These are phyloP conservation scores for Cephus pulcher DNA, from an alignment of 2,888 invertebrate genomes.

Conservation along the genomic window DNA sequence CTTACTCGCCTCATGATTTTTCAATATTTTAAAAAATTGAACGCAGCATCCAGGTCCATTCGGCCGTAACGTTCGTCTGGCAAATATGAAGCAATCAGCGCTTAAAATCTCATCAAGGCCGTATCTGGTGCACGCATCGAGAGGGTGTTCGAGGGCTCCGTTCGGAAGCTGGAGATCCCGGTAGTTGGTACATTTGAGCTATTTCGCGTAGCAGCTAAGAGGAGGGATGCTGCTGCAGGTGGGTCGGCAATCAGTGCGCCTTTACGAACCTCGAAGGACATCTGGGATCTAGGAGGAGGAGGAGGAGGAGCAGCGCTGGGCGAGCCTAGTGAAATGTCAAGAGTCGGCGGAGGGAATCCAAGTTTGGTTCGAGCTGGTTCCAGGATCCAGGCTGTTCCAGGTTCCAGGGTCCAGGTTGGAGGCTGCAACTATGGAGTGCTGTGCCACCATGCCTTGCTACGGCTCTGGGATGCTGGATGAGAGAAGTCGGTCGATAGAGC, in stretches of 20 bases:
- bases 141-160: neutral
- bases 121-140: neutral
- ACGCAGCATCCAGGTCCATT: too few relatives aligned
- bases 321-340: constrained; percentile 49
- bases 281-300: constrained; percentile 39
- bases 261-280: constrained; percentile 52
- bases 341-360: constrained; percentile 42
- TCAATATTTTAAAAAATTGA: too few relatives aligned
- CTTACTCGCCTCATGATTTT: too few relatives aligned
- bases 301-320: neutral
- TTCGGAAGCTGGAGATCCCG: neutral
- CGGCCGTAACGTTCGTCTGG: too few relatives aligned
- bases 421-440: constrained; percentile 46
- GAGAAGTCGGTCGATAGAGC: constrained; percentile 64
- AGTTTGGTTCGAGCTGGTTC: constrained; percentile 30
- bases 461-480: constrained; percentile 57
- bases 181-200: too few relatives aligned
- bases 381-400: constrained; percentile 27
- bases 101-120: constrained; percentile 35
- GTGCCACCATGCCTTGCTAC: constrained; percentile 24
- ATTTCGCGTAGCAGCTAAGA: neutral
- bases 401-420: too few relatives aligned
- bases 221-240: constrained; percentile 8
- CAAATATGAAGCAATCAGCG: constrained; percentile 24
- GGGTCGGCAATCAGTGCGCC: constrained; percentile 45